Percentiles rank a stretch among this genome's conserved stretches.
Conservation (phyloP, 2,797 vertebrate genomes). For the Zenarchopterus dispar region DNA sequence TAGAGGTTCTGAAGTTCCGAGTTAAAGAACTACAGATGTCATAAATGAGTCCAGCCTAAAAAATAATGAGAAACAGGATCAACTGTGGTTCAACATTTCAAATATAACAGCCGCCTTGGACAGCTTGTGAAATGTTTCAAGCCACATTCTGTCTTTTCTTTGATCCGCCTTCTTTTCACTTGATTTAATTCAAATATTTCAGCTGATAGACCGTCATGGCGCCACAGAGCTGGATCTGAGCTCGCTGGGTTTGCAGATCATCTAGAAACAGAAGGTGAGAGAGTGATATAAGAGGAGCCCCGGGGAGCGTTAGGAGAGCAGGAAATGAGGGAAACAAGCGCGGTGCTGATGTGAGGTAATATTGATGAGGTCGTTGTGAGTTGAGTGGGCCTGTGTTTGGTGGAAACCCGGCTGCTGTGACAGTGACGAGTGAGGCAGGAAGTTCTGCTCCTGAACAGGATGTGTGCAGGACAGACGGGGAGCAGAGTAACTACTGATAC, state of each 20-base stretch:
- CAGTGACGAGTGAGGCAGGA: background rate
- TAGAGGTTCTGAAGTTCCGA: no score
- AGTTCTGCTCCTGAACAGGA: no score
- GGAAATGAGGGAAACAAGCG: conserved; percentile 44
- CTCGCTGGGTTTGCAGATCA: background rate
- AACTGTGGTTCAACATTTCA: no score
- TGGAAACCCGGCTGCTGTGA: conserved; percentile 23
- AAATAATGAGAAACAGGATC: no score
- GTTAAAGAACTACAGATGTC: no score
- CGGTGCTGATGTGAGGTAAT: conserved; percentile 52
- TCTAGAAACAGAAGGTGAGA: background rate
- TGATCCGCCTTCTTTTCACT: background rate
- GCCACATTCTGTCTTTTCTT: no score
- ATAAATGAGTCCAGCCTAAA: no score
- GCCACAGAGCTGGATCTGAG: no score
- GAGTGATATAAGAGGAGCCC: background rate
- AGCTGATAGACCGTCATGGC: background rate
- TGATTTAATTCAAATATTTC: background rate
- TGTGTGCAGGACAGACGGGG: no score
- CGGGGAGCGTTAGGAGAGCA: conserved; percentile 17
- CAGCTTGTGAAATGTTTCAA: no score
- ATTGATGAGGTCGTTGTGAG: conserved; percentile 51
- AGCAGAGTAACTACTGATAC: no score
- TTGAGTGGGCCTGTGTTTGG: conserved; percentile 34
- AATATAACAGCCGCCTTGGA: no score